Conservation (phyloP, 35 echinoderm and acorn worm genomes). For the Diadema setosum region DNA sequence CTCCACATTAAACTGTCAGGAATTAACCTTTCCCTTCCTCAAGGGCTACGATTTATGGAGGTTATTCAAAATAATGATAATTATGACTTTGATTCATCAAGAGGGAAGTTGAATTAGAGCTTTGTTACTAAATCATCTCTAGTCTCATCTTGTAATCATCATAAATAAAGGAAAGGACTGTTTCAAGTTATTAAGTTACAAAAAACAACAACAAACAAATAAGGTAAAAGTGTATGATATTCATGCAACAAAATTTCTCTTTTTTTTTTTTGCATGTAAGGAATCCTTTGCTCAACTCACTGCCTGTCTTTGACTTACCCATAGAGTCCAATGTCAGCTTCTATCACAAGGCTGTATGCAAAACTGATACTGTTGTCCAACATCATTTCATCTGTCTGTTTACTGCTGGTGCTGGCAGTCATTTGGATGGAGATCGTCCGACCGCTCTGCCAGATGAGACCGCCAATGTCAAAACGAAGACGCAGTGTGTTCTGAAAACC, state of each 20-base stretch:
- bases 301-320: not conserved
- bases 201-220: not conserved
- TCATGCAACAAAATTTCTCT: not conserved
- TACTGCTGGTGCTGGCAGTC: not conserved
- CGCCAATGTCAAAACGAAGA: conserved; percentile 31
- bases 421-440: not conserved
- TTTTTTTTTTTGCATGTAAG: no score
- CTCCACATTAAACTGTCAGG: no score
- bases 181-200: not conserved
- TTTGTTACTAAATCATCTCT: no score
- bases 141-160: not conserved
- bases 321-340: not conserved
- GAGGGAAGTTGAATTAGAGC: no score
- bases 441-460: not conserved
- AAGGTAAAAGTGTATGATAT: not conserved
- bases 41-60: no score
- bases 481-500: conserved; percentile 21
- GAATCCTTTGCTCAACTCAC: not conserved
- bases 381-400: not conserved
- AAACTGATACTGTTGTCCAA: not conserved
- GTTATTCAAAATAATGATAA: no score
- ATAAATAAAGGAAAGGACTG: not conserved
- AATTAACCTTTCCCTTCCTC: no score
- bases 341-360: not conserved
- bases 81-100: no score